phyloP scores from a whole-genome alignment of 2,888 invertebrate species.

The Pollenia angustigena region DNA sequence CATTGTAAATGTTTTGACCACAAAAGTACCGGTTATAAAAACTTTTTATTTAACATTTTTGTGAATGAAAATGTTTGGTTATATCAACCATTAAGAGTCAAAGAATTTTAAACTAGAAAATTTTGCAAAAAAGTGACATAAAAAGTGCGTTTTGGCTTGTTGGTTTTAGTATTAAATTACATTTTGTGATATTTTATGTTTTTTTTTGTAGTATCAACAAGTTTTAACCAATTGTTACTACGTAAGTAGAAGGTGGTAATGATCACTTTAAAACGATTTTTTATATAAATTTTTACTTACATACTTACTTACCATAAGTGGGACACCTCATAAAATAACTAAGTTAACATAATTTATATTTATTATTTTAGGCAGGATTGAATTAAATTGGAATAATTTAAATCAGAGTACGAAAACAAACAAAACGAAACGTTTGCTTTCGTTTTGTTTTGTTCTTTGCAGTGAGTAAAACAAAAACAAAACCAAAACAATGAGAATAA shows the following conservation, averaged over 20 bases:
- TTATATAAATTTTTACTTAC: too few relatives aligned
- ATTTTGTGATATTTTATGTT: not conserved
- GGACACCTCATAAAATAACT: too few relatives aligned
- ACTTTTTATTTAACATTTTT: conserved; percentile 34
- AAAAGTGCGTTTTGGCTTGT: conserved; percentile 61
- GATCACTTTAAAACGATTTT: conserved; percentile 3
- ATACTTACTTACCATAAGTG: too few relatives aligned
- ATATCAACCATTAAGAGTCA: not conserved
- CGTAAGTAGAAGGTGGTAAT: not conserved
- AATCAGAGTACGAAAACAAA: too few relatives aligned
- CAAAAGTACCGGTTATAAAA: conserved; percentile 68
- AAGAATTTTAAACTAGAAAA: conserved; percentile 38
- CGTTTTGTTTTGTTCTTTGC: too few relatives aligned
- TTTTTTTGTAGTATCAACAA: not conserved
- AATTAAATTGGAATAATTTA: too few relatives aligned
- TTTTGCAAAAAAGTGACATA: conserved; percentile 28
- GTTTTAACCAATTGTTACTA: too few relatives aligned
- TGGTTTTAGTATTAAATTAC: conserved; percentile 70
- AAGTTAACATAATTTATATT: too few relatives aligned
- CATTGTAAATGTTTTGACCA: conserved; percentile 73
- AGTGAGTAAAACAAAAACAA: too few relatives aligned
- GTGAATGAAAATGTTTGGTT: conserved; percentile 38
- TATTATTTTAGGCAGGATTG: too few relatives aligned
- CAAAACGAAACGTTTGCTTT: too few relatives aligned
- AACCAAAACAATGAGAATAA: too few relatives aligned